These are phyloP conservation scores for Callipepla californica DNA, from an alignment of 2,113 vertebrate species.

Conservation along the genomic window DNA sequence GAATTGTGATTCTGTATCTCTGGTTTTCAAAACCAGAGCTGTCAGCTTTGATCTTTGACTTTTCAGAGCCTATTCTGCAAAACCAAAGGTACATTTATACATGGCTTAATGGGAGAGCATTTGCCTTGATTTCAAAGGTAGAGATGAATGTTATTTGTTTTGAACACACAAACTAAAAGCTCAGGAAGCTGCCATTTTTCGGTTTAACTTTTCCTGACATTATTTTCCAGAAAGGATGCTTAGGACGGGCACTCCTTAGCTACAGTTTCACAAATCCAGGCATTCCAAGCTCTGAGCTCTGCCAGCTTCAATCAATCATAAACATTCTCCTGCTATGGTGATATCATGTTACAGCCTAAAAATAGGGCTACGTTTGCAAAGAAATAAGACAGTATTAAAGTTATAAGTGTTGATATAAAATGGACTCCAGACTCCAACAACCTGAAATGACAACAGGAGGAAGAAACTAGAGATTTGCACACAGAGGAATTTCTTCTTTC, in stretches of 20 bases:
- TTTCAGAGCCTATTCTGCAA: slow-evolving; percentile 15
- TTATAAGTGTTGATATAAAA: neutral
- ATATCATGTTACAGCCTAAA: neutral
- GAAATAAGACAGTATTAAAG: neutral
- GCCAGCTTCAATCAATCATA: neutral
- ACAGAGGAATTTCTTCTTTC: neutral
- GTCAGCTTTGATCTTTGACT: slow-evolving; percentile 54
- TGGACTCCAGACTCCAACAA: neutral
- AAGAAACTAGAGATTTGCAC: neutral
- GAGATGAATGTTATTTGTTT: neutral
- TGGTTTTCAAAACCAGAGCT: slow-evolving; percentile 16
- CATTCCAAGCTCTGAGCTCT: slow-evolving; percentile 13
- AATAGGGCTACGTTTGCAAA: neutral
- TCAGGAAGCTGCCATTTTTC: slow-evolving; percentile 24
- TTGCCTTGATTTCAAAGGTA: neutral
- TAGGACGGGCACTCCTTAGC: neutral
- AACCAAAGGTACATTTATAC: neutral
- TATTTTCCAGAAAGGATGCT: neutral
- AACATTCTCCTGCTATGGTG: neutral
- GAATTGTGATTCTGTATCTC: slow-evolving; percentile 1
- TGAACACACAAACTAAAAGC: neutral
- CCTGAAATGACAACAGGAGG: neutral
- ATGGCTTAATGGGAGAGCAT: neutral
- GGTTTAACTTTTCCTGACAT: neutral
- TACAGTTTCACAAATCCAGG: slow-evolving; percentile 9